These are phyloP conservation scores for Psilanteris sp. DNA, from an alignment of 1,140 invertebrate genomes.

Conservation along the genomic window DNA sequence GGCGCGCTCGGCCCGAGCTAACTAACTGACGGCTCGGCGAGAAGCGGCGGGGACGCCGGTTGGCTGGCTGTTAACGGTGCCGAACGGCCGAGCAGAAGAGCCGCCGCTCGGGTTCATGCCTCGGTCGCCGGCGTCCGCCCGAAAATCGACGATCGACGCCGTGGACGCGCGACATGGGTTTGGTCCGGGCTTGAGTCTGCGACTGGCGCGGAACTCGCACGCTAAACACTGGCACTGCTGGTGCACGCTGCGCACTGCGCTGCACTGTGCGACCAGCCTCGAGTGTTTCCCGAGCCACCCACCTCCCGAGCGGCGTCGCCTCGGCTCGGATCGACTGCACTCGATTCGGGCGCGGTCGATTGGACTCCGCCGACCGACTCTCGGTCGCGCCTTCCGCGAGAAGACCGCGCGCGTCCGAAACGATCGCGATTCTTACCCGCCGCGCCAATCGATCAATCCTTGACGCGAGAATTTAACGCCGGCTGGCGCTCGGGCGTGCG, in stretches of 20 bases:
- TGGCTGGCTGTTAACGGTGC: not conserved
- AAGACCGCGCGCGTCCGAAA: no score
- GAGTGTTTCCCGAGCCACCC: conserved; percentile 17
- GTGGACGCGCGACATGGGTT: not conserved
- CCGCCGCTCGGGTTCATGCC: not conserved
- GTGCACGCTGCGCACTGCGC: not conserved
- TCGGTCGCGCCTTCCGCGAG: no score
- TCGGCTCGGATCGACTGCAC: conserved; percentile 7
- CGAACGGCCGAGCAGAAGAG: not conserved
- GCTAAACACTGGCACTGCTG: not conserved
- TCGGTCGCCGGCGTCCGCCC: not conserved
- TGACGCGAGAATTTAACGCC: no score
- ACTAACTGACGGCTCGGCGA: not conserved
- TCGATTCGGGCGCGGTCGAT: no score
- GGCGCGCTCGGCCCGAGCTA: no score
- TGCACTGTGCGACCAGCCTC: no score
- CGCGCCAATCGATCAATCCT: no score
- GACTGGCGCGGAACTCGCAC: no score
- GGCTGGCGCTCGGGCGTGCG: no score
- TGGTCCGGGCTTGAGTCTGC: not conserved
- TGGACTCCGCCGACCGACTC: conserved; percentile 8
- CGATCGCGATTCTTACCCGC: no score
- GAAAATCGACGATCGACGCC: not conserved
- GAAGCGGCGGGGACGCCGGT: not conserved
- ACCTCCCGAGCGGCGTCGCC: conserved; percentile 21